Evolutionary conservation across 2,888 invertebrate genomes (phyloP).

Genomic region (Pollenia angustigena): DNA sequence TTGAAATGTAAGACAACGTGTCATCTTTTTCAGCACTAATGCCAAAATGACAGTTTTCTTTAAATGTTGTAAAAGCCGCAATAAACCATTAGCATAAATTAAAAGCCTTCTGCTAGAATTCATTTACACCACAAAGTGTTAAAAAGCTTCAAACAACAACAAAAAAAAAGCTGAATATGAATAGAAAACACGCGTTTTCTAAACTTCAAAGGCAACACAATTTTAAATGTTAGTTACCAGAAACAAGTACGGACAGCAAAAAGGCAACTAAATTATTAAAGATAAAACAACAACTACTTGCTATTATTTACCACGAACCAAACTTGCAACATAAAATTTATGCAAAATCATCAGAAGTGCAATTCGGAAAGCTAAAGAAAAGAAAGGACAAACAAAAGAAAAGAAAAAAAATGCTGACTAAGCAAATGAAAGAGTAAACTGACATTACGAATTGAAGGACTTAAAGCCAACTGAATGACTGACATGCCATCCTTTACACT

Average conservation of each 20-base stretch:
- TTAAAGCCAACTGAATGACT: slow-evolving; percentile 24
- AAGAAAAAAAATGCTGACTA: slow-evolving; percentile 43
- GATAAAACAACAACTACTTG: neutral
- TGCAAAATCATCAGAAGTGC: slow-evolving; percentile 47
- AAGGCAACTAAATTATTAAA: neutral
- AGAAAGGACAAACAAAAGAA: neutral
- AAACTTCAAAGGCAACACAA: slow-evolving; percentile 37
- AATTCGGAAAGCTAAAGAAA: neutral
- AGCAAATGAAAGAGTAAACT: slow-evolving; percentile 16
- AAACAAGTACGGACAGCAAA: neutral
- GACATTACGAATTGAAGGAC: slow-evolving; percentile 8
- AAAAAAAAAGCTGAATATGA: neutral
- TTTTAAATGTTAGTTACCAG: slow-evolving; percentile 30
- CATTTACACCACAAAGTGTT: slow-evolving; percentile 56
- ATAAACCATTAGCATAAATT: slow-evolving; percentile 63
- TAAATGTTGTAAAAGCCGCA: slow-evolving; percentile 43
- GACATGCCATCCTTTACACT: slow-evolving; percentile 1
- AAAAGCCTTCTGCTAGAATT: slow-evolving; percentile 33
- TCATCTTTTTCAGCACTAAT: slow-evolving; percentile 9
- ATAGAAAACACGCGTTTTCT: neutral
- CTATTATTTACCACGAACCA: neutral
- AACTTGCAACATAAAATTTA: slow-evolving; percentile 10
- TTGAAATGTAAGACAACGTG: slow-evolving; percentile 19
- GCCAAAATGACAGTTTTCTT: slow-evolving; percentile 41
- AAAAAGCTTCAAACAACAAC: slow-evolving; percentile 28